phyloP scores from a whole-genome alignment of 2,797 vertebrate genomes.

The Acanthornis magna region DNA sequence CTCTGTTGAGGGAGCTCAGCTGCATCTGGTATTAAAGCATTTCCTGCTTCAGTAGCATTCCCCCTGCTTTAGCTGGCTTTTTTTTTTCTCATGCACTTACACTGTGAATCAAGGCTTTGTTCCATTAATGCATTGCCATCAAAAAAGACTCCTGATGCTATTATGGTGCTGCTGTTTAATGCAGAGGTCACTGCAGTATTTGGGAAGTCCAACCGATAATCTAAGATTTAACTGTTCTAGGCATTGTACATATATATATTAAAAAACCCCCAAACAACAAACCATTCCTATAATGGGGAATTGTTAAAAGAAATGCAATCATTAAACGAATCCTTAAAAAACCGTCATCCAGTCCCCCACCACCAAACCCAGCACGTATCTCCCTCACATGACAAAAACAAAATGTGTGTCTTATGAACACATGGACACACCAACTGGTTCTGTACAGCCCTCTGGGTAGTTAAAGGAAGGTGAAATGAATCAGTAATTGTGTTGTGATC shows the following conservation, averaged over 20 bases:
- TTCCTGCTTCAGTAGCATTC: neutral
- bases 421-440: neutral
- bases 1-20: neutral
- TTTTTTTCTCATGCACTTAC: neutral
- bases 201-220: neutral
- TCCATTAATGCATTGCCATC: neutral
- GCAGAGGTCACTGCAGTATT: neutral
- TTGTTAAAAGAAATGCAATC: neutral
- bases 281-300: neutral
- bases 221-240: neutral
- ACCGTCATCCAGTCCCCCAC: neutral
- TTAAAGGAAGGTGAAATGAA: neutral
- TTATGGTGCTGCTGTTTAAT: neutral
- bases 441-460: neutral
- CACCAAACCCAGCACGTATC: neutral
- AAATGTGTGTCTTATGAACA: neutral
- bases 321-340: neutral
- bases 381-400: neutral
- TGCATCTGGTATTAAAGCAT: conserved; percentile 27
- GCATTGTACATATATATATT: neutral
- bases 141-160: neutral
- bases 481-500: neutral
- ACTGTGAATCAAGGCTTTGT: neutral
- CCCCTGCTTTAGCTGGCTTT: neutral
- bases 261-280: too few relatives aligned